These are phyloP conservation scores for Tetrapedia diversipes DNA, from an alignment of 2,888 invertebrate species.

Conservation along the genomic window DNA sequence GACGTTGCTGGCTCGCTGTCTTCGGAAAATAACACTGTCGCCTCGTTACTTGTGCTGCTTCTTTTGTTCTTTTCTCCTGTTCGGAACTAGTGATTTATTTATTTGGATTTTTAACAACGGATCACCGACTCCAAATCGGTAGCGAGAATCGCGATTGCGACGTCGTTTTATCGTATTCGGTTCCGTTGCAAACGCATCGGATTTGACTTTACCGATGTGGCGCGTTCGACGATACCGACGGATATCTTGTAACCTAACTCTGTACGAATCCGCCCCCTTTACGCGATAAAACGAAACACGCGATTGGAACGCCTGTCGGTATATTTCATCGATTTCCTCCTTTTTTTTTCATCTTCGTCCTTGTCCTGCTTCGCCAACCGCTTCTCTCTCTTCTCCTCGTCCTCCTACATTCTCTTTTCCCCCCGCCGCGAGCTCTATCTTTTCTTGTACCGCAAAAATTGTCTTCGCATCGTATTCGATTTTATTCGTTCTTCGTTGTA, in stretches of 20 bases:
- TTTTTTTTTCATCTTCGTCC: neutral
- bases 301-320: neutral
- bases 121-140: neutral
- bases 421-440: too few species aligned
- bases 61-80: too few species aligned
- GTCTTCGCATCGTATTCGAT: too few species aligned
- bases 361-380: neutral
- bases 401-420: too few species aligned
- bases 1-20: too few species aligned
- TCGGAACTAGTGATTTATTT: too few species aligned
- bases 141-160: neutral
- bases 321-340: neutral
- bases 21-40: too few species aligned
- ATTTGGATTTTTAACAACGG: neutral
- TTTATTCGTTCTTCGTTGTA: too few species aligned
- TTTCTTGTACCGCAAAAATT: too few species aligned
- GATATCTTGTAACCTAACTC: neutral
- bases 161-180: neutral
- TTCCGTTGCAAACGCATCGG: neutral
- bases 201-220: constrained; percentile 7
- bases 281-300: neutral
- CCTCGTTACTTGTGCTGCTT: neutral
- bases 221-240: constrained; percentile 13
- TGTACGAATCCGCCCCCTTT: constrained; percentile 27
- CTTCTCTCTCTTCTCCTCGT: too few species aligned